Conservation (phyloP, 2,888 invertebrate genomes). For the Bembecia ichneumoniformis region DNA sequence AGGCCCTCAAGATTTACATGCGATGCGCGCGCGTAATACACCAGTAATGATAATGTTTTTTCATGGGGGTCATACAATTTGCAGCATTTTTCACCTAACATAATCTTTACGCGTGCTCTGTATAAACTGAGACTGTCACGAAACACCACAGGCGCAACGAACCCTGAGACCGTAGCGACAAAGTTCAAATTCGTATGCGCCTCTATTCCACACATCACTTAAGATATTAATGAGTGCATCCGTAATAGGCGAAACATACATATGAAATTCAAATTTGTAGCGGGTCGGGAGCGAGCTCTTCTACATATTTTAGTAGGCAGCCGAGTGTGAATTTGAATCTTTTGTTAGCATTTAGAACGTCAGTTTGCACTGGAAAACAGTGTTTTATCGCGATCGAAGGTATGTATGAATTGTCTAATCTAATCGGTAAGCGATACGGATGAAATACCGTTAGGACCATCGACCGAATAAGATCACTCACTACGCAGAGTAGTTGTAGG, state of each 20-base stretch:
- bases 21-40: conserved; percentile 41
- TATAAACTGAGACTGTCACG: conserved; percentile 37
- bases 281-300: conserved; percentile 63
- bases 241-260: conserved; percentile 71
- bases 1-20: conserved; percentile 55
- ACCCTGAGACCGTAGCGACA: conserved; percentile 13
- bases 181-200: conserved; percentile 35
- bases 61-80: conserved; percentile 65
- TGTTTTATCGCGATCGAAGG: conserved; percentile 34
- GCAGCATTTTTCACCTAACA: conserved; percentile 64
- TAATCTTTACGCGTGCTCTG: conserved; percentile 59
- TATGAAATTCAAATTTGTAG: conserved; percentile 72
- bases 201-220: conserved; percentile 59
- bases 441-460: not conserved
- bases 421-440: not conserved
- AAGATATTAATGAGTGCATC: conserved; percentile 73
- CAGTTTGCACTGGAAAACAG: conserved; percentile 47
- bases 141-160: conserved; percentile 4
- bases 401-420: conserved; percentile 16
- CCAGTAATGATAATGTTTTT: conserved; percentile 63
- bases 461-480: not conserved
- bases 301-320: conserved; percentile 71
- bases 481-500: not conserved
- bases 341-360: conserved; percentile 66
- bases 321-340: conserved; percentile 72